Base-by-base conservation (phyloP, 2,888 invertebrate species). In the Rhagonycha fulva region DNA sequence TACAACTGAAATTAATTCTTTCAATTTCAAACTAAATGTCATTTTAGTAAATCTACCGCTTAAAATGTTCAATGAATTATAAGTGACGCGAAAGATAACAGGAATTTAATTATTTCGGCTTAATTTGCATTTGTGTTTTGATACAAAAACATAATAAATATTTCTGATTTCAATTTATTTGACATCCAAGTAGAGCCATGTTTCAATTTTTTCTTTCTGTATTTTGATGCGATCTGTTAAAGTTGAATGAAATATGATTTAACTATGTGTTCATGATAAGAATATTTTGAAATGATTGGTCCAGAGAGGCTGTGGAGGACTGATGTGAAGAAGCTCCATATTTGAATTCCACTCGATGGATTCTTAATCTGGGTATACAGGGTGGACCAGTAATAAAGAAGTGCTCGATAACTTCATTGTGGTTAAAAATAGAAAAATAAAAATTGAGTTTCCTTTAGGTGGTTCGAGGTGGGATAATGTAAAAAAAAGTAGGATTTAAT, bases 1-100 rank as follows among this genome's bases (percentile, higher is more conserved):
- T 74, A 74, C 68, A 62, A 69, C 62, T 62, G 61, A 71, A 76
- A 76, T 74, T 74, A 76, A 76, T 76, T 76, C 76, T 73, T 71
- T 73, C 61, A 68, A 68, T 71, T 74, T 75, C 68, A 60, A 70
- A 74, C 47, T 67, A 70, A 75, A 71, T 71, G 75, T 75, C 75
- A 71, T 75, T 63, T 67, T 61, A 32, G 71, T 32, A 68, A 47
- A 66, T 66, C 68, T 75, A 24, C 60, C 61, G 47, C 47, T 62
- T 60, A 47, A 14, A 72, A 72, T 68, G 62, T 62, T 62, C 69
- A 30, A 68, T 74, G 74, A 74, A 70, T 70, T 74, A 74, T 74
- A 62, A 66, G 19, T 28, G 62, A 14, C 28, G 62, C 66, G 26
- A 62, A 61, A 74, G 74, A 66, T 69, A 73, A 66, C 70, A 66